A percentile compares a stretch with the other conserved stretches of the same genome.
Evolutionary conservation across 2,888 invertebrate genomes (phyloP).

Genomic region (Chrysopilus asiliformis): DNA sequence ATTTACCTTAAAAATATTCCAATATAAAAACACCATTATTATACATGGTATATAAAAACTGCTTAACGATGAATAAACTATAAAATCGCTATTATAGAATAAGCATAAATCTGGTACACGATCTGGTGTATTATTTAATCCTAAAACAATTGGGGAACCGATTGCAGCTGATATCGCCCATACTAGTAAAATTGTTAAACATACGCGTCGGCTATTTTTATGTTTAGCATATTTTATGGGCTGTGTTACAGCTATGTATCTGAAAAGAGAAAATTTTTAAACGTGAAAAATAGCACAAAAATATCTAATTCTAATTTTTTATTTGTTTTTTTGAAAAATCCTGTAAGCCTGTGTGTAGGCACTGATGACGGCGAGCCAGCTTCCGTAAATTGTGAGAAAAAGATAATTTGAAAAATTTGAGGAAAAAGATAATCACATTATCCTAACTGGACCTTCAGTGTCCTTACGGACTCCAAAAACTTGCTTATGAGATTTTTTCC

Average conservation of each 20-base stretch:
- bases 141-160: constrained; percentile 90
- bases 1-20: constrained; percentile 87
- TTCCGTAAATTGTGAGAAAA: too few species aligned
- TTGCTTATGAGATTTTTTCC: too few species aligned
- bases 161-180: constrained; percentile 95
- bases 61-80: constrained; percentile 93
- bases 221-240: constrained; percentile 99
- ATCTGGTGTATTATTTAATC: constrained; percentile 86
- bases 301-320: too few species aligned
- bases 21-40: constrained; percentile 96
- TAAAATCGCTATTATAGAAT: constrained; percentile 96
- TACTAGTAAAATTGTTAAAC: constrained; percentile 86
- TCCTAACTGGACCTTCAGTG: too few species aligned
- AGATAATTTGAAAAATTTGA: too few species aligned
- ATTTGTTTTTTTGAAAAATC: not conserved
- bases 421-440: too few species aligned
- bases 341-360: too few species aligned
- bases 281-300: too few species aligned
- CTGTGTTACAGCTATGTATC: constrained; percentile 97
- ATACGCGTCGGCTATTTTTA: constrained; percentile 88
- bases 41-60: constrained; percentile 98
- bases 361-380: too few species aligned
- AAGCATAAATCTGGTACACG: constrained; percentile 74
- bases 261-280: constrained; percentile 37
- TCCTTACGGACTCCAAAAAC: too few species aligned